Evolutionary conservation across 2,797 vertebrate species (phyloP).

Genomic region (Onychomys leucogaster): DNA sequence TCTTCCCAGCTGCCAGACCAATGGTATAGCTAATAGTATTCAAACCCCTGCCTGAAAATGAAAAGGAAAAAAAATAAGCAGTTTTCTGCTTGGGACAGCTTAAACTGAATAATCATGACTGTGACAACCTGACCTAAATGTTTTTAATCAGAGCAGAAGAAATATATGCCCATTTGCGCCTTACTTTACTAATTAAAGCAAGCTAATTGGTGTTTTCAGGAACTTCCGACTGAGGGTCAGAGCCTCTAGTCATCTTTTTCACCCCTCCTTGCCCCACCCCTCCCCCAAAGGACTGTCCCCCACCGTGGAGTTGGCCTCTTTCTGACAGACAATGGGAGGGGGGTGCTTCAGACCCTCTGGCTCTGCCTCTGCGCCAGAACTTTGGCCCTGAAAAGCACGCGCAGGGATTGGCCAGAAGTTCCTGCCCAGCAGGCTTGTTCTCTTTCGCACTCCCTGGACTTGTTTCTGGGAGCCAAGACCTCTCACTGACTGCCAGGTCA

Average conservation of each 20-base stretch:
- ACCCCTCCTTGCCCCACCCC: neutral
- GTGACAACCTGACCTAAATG: constrained; percentile 79
- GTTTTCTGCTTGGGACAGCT: constrained; percentile 78
- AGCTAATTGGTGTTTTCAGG: constrained; percentile 74
- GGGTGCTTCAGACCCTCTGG: neutral
- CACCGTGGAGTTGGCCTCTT: constrained; percentile 68
- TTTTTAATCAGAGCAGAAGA: constrained; percentile 83
- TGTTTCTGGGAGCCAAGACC: constrained; percentile 51
- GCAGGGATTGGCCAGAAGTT: constrained; percentile 73
- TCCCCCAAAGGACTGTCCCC: neutral
- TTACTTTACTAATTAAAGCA: constrained; percentile 78
- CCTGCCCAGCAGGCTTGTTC: constrained; percentile 42
- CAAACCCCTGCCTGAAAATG: constrained; percentile 72
- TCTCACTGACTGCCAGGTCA: neutral
- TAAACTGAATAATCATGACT: constrained; percentile 76
- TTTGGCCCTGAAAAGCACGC: constrained; percentile 70
- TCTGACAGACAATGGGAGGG: constrained; percentile 60
- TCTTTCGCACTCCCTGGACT: neutral
- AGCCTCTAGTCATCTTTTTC: constrained; percentile 65
- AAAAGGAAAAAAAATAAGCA: constrained; percentile 70
- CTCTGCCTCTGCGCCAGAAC: constrained; percentile 32
- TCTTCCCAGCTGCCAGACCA: neutral
- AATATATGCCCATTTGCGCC: constrained; percentile 74
- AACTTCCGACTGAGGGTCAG: constrained; percentile 74
- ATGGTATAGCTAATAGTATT: constrained; percentile 53